Conservation (phyloP, 2,797 vertebrate genomes). For the Fratercula arctica region DNA sequence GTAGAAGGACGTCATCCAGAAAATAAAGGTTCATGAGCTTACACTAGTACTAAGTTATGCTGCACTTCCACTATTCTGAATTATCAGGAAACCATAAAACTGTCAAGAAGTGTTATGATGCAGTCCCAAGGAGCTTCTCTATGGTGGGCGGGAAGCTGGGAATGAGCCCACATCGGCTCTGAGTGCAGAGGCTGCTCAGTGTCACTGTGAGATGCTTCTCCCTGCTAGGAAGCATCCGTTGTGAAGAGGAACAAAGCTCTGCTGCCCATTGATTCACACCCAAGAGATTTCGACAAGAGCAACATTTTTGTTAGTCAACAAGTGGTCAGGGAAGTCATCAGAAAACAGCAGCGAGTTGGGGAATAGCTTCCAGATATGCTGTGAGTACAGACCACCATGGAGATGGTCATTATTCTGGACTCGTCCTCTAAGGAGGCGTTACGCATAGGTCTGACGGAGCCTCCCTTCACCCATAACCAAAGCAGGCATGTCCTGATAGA, state of each 20-base stretch:
- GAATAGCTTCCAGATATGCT: background rate
- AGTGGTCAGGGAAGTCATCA: background rate
- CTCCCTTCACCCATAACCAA: background rate
- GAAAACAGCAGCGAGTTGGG: background rate
- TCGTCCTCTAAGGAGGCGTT: background rate
- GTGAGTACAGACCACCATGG: background rate
- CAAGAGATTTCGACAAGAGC: background rate
- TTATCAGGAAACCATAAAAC: background rate
- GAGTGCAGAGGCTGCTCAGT: rapidly evolving
- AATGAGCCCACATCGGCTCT: rapidly evolving
- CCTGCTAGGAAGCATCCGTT: background rate
- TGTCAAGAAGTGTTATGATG: background rate
- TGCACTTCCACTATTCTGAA: background rate
- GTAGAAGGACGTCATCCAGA: background rate
- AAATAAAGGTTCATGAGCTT: background rate
- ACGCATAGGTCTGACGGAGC: background rate
- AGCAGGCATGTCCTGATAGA: rapidly evolving
- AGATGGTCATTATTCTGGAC: background rate
- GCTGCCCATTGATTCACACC: background rate
- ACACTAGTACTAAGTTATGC: background rate
- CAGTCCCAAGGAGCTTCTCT: background rate
- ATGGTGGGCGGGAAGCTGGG: rapidly evolving
- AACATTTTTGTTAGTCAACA: background rate
- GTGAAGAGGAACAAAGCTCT: rapidly evolving
- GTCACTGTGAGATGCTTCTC: background rate